Evolutionary conservation across 2,797 vertebrate genomes (phyloP), one percentile per base, ranked within the genome.

Genomic region (Myotis findleyi): DNA sequence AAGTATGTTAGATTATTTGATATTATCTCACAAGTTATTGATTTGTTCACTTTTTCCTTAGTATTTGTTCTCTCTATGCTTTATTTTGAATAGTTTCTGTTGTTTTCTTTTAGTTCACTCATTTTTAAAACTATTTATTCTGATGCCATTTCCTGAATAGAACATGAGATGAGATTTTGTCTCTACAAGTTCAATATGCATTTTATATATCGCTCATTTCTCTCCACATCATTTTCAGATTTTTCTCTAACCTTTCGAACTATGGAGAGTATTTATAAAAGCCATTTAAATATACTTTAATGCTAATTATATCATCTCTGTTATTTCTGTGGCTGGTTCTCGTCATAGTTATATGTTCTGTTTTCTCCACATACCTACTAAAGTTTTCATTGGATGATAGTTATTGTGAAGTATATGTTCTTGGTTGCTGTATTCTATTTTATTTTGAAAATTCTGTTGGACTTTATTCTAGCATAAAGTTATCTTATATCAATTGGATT

Each of bases 211-310:
- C 3, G n/a, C 75, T 5, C 0, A 9, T 84, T 87, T 95, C 11
- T 77, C 25, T 89, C 17, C 9, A 51, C 14, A 64, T 62, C 27
- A 5, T 82, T 36, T 91, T 93, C 8, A 55, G 2, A 13, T 27
- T 73, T 73, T 92, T 90, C 27, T 87, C 18, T 82, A 41, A 41
- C 20, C 71, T 77, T 94, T 89, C 38, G 9, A 77, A 91, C 14
- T 59, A 36, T 85, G 20, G 12, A 57, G 7, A 77, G 1, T 71
- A 77, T 23, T 94, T 72, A 85, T 72, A 90, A 81, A 18, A 71
- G 33, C 18, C 36, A 75, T 76, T 87, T 88, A 88, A 55, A 71
- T 66, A 44, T 44, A 71, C 3, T 33, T 73, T 79, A 89, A 71
- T 76, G 30, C 23, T 87, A 87, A 68, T 86, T 91, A 27, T 68